Percentiles rank a stretch among this genome's conserved stretches.
phyloP scores from a whole-genome alignment of 1,140 invertebrate species.

The Drosophila lacteicornis region DNA sequence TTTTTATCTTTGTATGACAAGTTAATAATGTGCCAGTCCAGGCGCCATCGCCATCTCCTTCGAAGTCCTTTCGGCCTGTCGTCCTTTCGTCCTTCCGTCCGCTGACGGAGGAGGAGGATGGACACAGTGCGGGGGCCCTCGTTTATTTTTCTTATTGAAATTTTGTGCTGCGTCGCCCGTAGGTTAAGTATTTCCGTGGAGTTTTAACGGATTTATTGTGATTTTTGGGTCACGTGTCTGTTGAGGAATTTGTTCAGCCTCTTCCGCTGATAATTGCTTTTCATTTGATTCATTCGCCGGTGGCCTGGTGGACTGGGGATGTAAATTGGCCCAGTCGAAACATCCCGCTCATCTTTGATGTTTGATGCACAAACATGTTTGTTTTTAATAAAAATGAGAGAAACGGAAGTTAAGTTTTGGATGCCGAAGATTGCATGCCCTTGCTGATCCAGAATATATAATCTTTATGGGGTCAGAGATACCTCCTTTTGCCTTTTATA shows the following conservation, averaged over 20 bases:
- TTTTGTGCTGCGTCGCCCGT: conserved; percentile 34
- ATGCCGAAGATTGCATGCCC: too few species aligned
- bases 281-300: conserved; percentile 67
- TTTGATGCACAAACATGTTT: conserved; percentile 17
- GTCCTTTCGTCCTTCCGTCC: conserved; percentile 1
- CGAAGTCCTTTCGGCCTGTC: conserved; percentile 14
- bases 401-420: too few species aligned
- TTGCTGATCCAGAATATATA: too few species aligned
- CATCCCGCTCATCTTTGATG: conserved; percentile 7
- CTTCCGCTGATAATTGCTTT: conserved; percentile 63
- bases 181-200: conserved; percentile 56
- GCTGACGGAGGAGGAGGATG: conserved; percentile 6
- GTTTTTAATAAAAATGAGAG: not conserved
- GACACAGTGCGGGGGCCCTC: conserved; percentile 5
- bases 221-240: conserved; percentile 77
- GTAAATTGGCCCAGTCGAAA: conserved; percentile 11
- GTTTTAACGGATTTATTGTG: conserved; percentile 79
- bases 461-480: too few species aligned
- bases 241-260: conserved; percentile 53
- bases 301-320: conserved; percentile 1
- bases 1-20: conserved; percentile 84
- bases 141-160: conserved; percentile 68
- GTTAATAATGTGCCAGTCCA: conserved; percentile 81
- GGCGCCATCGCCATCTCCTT: conserved; percentile 54
- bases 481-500: too few species aligned